Conservation (phyloP, 1,140 invertebrate genomes). For the Bemisia tabaci region DNA sequence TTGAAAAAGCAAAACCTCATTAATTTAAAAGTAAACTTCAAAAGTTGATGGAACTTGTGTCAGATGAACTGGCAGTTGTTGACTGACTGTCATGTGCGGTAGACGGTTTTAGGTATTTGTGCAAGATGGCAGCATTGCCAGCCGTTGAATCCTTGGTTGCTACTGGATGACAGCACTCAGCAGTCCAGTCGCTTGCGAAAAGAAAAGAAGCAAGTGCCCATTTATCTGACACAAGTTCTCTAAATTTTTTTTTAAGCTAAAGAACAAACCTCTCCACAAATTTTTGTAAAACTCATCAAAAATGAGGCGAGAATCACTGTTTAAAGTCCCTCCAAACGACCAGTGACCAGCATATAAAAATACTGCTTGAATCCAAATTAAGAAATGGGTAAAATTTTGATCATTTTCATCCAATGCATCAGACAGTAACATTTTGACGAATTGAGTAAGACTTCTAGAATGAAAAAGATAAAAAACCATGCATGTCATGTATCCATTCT, state of each 20-base stretch:
- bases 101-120: too few species aligned
- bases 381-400: conserved; percentile 47
- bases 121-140: too few species aligned
- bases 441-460: conserved; percentile 2
- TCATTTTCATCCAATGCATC: conserved; percentile 31
- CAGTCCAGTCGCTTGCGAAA: too few species aligned
- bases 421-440: background rate
- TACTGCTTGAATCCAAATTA: conserved; percentile 57
- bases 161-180: too few species aligned
- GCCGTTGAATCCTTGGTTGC: too few species aligned
- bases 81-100: too few species aligned
- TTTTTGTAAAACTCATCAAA: conserved; percentile 55
- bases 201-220: too few species aligned
- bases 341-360: conserved; percentile 64
- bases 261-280: conserved; percentile 29
- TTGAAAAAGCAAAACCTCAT: too few species aligned
- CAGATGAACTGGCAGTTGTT: too few species aligned
- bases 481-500: too few species aligned
- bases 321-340: conserved; percentile 66
- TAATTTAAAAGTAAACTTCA: too few species aligned
- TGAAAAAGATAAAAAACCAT: background rate
- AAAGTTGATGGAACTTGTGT: too few species aligned
- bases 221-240: background rate
- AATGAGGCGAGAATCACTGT: conserved; percentile 50
- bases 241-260: conserved; percentile 5